Evolutionary conservation across 2,113 vertebrate genomes (phyloP), one percentile per base, ranked within the genome.

Genomic region (Sinocyclocheilus rhinocerous): DNA sequence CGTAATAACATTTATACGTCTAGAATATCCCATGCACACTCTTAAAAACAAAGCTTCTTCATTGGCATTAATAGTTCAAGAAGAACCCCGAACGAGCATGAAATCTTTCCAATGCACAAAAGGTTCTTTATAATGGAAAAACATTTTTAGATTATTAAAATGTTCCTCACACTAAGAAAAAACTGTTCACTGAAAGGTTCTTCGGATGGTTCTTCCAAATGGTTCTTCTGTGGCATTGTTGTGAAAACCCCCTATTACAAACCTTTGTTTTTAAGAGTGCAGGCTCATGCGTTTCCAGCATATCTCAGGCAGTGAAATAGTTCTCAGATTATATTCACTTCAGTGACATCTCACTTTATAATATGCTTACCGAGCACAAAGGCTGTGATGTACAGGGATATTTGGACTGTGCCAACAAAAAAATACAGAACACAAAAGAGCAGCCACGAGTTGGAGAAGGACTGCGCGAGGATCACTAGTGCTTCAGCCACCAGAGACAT

Each of bases 361-460:
- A 9, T 22, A 6, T 76, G 24, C 91, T 22, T 95, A 98, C 97
- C 97, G 36, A 99, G 94, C 80, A 99, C 97, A 95, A 98, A 99
- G 0, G 97, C 97, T 85, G 97, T 96, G 86, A 99, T 96, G 39
- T 98, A 99, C 91, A 98, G 93, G 50, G 97, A 98, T 59, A 98
- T 96, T 92, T 98, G 97, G 61, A 97, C 97, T 93, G 97, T 95
- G 88, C 97, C 97, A 15, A 98, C 95, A 61, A 98, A 94, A 85
- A 97, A 75, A 89, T 97, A 98, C 78, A 97, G 92, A 87, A 97
- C 72, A 0, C 97, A 94, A 89, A 97, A 99, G 95, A 97, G 96
- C 91, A 94, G 95, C 93, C 96, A 98, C 67, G 94, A 98, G 24
- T 90, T 93, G 11, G 96, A 97, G 93, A 99, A 98, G 80, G 97